phyloP scores from a whole-genome alignment of 2,113 vertebrate genomes.

The Tylochromis polylepis region DNA sequence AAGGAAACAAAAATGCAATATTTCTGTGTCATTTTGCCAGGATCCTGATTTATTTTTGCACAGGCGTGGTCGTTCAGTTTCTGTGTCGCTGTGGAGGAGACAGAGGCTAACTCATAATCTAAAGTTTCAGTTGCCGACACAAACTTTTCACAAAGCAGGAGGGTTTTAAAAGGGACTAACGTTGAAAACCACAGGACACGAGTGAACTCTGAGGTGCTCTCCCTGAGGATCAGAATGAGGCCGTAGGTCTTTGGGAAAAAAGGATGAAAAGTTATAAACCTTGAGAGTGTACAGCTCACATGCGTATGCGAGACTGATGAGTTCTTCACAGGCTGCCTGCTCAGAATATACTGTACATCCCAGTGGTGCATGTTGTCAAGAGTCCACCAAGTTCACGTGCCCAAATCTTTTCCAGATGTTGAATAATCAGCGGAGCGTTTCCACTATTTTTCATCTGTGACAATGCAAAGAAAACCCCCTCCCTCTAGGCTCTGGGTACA shows the following conservation, averaged over 20 bases:
- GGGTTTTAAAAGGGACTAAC: not conserved
- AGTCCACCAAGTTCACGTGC: slow-evolving; percentile 52
- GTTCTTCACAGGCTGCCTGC: not conserved
- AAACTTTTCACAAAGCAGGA: not conserved
- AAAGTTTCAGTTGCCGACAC: not conserved
- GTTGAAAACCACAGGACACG: not conserved
- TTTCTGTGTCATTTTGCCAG: not conserved
- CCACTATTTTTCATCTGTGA: slow-evolving; percentile 47
- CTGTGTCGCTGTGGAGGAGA: slow-evolving; percentile 21
- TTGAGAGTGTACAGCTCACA: not conserved
- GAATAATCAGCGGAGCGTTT: slow-evolving; percentile 53
- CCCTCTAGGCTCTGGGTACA: not conserved
- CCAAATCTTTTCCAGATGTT: slow-evolving; percentile 71
- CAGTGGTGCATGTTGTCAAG: slow-evolving; percentile 27
- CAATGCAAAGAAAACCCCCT: slow-evolving; percentile 1
- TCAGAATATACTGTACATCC: slow-evolving; percentile 36
- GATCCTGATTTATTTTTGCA: slow-evolving; percentile 19
- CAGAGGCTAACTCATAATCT: not conserved
- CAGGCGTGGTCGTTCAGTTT: slow-evolving; percentile 3
- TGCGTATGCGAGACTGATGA: slow-evolving; percentile 15
- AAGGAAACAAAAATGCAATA: not conserved
- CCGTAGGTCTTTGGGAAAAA: not conserved
- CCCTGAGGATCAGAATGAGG: not conserved
- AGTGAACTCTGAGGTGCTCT: not conserved
- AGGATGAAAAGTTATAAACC: not conserved